Evolutionary conservation across 2,888 invertebrate species (phyloP).

Genomic region (Mythimna impura): DNA sequence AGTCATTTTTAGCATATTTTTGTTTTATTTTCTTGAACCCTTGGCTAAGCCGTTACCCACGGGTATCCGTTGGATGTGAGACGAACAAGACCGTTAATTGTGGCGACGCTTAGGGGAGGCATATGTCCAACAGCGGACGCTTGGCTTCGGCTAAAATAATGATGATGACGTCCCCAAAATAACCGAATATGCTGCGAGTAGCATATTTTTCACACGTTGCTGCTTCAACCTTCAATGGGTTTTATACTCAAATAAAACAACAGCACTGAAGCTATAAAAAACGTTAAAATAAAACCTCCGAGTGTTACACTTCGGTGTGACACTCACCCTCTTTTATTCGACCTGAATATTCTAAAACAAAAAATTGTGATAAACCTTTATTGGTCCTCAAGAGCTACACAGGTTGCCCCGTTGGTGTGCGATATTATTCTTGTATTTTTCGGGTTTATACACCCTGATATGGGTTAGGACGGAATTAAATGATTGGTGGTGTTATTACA

Average conservation of each 20-base stretch:
- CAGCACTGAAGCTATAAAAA: neutral
- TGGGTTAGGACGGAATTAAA: slow-evolving; percentile 38
- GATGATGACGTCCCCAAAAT: no score
- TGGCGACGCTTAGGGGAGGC: no score
- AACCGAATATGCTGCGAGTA: no score
- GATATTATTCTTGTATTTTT: slow-evolving; percentile 72
- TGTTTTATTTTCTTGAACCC: no score
- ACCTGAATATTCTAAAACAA: slow-evolving; percentile 80
- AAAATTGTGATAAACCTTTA: slow-evolving; percentile 84
- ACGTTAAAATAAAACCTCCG: neutral
- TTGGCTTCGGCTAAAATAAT: no score
- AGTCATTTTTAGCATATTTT: no score
- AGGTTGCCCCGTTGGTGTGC: slow-evolving; percentile 66
- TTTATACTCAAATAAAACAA: neutral
- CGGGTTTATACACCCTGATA: slow-evolving; percentile 44
- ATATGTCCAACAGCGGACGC: no score
- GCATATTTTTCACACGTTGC: no score
- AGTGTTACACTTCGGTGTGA: slow-evolving; percentile 69
- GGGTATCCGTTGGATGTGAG: no score
- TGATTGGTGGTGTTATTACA: slow-evolving; percentile 53
- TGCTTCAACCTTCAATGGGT: no score
- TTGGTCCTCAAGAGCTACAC: slow-evolving; percentile 73
- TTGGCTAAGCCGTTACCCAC: no score
- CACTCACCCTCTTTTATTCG: slow-evolving; percentile 65
- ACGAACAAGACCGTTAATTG: no score